Percentiles rank a stretch among this genome's conserved stretches.
Evolutionary conservation across 1,140 invertebrate species (phyloP).

Genomic region (Drosophila pallidifrons): DNA sequence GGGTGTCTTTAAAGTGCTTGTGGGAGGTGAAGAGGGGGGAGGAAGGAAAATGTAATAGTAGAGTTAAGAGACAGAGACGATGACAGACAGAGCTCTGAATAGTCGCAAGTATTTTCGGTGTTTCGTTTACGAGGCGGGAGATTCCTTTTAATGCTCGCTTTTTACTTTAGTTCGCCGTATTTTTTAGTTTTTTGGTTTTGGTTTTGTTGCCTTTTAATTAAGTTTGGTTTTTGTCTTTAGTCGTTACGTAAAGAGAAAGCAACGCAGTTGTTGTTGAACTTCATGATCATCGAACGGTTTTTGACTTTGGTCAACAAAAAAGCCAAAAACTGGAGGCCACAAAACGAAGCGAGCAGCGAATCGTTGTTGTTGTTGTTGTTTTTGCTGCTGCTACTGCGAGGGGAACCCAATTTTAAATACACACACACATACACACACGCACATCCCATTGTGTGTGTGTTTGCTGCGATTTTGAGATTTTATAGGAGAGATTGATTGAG

Average conservation of each 20-base stretch:
- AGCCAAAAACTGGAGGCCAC: constrained; percentile 41
- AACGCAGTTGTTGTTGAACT: constrained; percentile 61
- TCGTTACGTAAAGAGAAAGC: constrained; percentile 80
- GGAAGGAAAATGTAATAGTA: background rate
- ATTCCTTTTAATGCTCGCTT: constrained; percentile 63
- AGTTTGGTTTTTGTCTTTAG: constrained; percentile 74
- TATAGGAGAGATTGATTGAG: constrained; percentile 39
- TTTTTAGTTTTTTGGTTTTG: constrained; percentile 48
- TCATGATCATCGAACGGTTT: constrained; percentile 81
- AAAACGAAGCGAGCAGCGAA: constrained; percentile 27
- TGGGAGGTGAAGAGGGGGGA: constrained; percentile 14
- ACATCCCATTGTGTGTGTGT: background rate
- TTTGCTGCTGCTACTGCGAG: constrained; percentile 8
- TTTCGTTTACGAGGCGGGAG: constrained; percentile 36
- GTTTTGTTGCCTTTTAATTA: constrained; percentile 71
- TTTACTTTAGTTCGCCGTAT: constrained; percentile 67
- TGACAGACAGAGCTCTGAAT: constrained; percentile 7
- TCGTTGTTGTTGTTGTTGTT: background rate
- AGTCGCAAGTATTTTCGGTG: constrained; percentile 22
- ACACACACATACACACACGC: constrained; percentile 5
- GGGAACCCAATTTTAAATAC: constrained; percentile 55
- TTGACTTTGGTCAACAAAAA: constrained; percentile 78
- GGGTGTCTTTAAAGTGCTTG: constrained; percentile 47
- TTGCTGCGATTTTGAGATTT: constrained; percentile 27
- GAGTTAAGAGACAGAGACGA: constrained; percentile 4